These are phyloP conservation scores for Chloroceryle aenea DNA, from an alignment of 2,113 vertebrate species.

Conservation along the genomic window DNA sequence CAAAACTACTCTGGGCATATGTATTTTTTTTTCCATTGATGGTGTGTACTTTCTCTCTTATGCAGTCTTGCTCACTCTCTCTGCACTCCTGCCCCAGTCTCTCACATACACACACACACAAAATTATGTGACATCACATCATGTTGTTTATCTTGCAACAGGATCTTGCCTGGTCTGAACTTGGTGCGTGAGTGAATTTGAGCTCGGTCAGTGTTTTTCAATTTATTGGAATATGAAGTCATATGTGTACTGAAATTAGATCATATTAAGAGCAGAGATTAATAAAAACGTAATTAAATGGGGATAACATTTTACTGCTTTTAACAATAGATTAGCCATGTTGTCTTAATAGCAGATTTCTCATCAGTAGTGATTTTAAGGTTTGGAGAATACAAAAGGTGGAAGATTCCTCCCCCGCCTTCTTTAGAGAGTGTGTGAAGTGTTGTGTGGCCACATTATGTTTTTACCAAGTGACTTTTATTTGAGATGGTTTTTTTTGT, in stretches of 20 bases:
- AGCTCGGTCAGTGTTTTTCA: constrained; percentile 44
- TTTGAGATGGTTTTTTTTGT: not conserved
- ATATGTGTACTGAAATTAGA: constrained; percentile 2
- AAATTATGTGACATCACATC: constrained; percentile 34
- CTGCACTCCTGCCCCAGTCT: accelerated
- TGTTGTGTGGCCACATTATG: not conserved
- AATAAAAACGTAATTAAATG: constrained; percentile 21
- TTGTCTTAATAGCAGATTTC: not conserved
- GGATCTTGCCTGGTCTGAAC: constrained; percentile 50
- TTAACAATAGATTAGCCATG: not conserved
- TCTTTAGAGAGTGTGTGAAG: not conserved
- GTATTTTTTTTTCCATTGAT: not conserved
- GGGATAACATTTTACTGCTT: constrained; percentile 5
- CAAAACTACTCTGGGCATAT: not conserved
- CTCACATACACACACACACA: not conserved
- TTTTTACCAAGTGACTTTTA: not conserved
- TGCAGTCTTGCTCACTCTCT: not conserved
- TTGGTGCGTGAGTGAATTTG: constrained; percentile 49
- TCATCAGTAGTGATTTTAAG: not conserved
- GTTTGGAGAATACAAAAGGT: not conserved
- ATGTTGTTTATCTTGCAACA: constrained; percentile 52
- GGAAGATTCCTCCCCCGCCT: not conserved
- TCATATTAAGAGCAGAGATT: constrained; percentile 11
- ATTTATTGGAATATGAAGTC: constrained; percentile 37
- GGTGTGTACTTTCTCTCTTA: not conserved